A percentile compares a stretch with the other conserved stretches of the same genome.
These are phyloP conservation scores for Melospiza georgiana DNA, from an alignment of 2,113 vertebrate genomes.

Conservation along the genomic window DNA sequence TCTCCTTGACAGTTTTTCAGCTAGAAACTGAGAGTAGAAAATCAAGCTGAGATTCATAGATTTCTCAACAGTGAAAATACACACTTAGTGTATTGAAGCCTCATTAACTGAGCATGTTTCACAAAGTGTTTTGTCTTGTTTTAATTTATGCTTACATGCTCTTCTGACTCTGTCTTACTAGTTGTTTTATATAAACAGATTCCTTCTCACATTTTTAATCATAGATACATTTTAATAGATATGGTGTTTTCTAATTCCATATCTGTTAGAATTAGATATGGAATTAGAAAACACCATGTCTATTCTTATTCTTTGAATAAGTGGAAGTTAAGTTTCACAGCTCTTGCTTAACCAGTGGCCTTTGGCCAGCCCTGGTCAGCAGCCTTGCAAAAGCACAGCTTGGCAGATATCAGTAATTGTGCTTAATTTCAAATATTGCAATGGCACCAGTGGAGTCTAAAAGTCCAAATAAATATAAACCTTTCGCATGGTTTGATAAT, in stretches of 20 bases:
- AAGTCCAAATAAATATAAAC: background rate
- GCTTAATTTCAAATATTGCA: background rate
- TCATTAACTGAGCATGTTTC: background rate
- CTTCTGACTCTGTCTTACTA: background rate
- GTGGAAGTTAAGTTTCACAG: background rate
- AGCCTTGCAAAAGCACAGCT: background rate
- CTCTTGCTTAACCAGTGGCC: background rate
- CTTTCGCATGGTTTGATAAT: background rate
- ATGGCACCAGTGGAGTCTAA: background rate
- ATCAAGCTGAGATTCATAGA: background rate
- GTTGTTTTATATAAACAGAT: background rate
- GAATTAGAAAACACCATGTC: too few species aligned
- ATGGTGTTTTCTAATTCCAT: background rate
- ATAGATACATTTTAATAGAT: background rate
- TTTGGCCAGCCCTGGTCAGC: background rate
- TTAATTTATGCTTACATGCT: background rate
- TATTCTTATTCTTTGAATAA: background rate
- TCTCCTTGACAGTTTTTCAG: background rate
- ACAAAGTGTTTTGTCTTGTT: background rate
- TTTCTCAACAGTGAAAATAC: background rate
- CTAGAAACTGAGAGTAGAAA: background rate
- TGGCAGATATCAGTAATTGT: background rate
- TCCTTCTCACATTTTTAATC: background rate
- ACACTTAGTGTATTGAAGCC: too few species aligned
- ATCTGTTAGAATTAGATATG: background rate